Percentiles rank a stretch among this genome's conserved stretches.
Evolutionary conservation across 1,140 invertebrate genomes (phyloP).

Genomic region (Drosophila persimilis): DNA sequence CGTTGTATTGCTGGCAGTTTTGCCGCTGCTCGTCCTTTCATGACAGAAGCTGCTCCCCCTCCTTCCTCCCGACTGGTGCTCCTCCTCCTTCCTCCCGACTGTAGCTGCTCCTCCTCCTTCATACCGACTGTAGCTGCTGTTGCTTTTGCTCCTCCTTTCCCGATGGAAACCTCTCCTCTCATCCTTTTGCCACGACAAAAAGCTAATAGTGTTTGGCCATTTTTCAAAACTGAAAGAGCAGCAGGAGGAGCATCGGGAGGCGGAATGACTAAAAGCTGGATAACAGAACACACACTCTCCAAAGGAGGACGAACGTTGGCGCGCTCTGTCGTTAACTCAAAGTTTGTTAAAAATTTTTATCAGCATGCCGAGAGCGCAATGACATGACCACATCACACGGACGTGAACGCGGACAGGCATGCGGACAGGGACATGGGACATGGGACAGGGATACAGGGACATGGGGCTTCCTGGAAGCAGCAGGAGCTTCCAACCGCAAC

Average conservation of each 20-base stretch:
- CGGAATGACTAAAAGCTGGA: slow-evolving; percentile 6
- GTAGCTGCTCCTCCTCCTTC: slow-evolving; percentile 3
- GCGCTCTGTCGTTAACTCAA: slow-evolving; percentile 70
- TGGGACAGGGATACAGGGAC: slow-evolving; percentile 6
- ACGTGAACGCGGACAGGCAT: slow-evolving; percentile 20
- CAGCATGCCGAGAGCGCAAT: slow-evolving; percentile 72
- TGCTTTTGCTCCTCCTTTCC: no score
- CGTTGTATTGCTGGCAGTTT: slow-evolving; percentile 36
- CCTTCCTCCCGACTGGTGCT: neutral
- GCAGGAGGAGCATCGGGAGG: slow-evolving; percentile 5
- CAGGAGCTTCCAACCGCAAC: no score
- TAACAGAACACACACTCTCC: slow-evolving; percentile 27
- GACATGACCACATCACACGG: slow-evolving; percentile 76
- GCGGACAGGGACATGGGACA: slow-evolving; percentile 26
- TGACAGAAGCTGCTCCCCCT: neutral
- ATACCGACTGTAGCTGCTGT: no score
- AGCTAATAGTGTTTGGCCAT: slow-evolving; percentile 80
- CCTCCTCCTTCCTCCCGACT: neutral
- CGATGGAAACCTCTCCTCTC: no score
- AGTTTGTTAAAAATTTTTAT: slow-evolving; percentile 79
- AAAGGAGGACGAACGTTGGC: neutral
- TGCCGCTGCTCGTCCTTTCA: neutral
- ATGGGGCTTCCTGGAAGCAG: slow-evolving; percentile 30
- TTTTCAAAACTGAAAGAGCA: slow-evolving; percentile 57
- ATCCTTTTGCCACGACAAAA: slow-evolving; percentile 30